Evolutionary conservation across 2,888 invertebrate species (phyloP).

Genomic region (Hoplodrina ambigua): DNA sequence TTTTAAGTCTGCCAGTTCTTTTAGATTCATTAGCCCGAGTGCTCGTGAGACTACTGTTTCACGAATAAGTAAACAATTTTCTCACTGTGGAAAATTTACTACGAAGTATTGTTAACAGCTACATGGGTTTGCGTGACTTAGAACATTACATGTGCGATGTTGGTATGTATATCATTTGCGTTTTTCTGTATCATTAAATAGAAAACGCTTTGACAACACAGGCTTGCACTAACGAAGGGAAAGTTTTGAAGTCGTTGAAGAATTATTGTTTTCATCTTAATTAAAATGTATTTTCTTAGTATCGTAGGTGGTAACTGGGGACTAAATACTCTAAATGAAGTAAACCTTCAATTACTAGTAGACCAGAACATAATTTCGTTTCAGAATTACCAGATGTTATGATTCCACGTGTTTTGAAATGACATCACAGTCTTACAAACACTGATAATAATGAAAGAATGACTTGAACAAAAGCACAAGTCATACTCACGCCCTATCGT

Average conservation of each 20-base stretch:
- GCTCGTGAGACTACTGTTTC: constrained; percentile 68
- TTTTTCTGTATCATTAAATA: constrained; percentile 76
- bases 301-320: neutral
- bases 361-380: constrained; percentile 9
- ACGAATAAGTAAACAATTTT: constrained; percentile 78
- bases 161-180: constrained; percentile 62
- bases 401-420: constrained; percentile 39
- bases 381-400: constrained; percentile 17
- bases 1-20: constrained; percentile 49
- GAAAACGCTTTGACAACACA: constrained; percentile 74
- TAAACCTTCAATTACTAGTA: neutral
- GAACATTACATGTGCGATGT: constrained; percentile 68
- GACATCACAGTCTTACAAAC: constrained; percentile 37
- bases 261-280: constrained; percentile 39
- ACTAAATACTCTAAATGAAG: neutral
- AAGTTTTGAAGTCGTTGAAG: constrained; percentile 68
- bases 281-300: constrained; percentile 27
- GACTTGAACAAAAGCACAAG: constrained; percentile 65
- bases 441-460: constrained; percentile 58
- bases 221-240: constrained; percentile 71
- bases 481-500: constrained; percentile 18
- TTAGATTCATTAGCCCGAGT: constrained; percentile 66
- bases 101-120: constrained; percentile 72
- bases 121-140: constrained; percentile 75
- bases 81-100: constrained; percentile 83